Evolutionary conservation across 2,797 vertebrate genomes (phyloP).

Genomic region (Neomorphus geoffroyi): DNA sequence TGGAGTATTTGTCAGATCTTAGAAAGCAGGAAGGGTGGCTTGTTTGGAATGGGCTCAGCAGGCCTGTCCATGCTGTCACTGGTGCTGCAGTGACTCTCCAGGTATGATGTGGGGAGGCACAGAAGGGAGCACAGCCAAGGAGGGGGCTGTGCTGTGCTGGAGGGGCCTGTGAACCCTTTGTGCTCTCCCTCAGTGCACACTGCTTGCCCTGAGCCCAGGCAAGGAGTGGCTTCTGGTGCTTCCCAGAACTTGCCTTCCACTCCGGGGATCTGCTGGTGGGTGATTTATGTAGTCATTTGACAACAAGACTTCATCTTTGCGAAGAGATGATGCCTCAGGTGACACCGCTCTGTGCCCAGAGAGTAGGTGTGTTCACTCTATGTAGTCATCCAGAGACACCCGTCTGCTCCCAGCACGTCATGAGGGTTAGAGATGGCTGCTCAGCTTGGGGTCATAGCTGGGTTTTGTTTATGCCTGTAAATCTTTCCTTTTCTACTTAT

Average conservation of each 20-base stretch:
- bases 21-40: neutral
- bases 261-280: neutral
- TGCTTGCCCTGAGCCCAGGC: neutral
- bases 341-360: neutral
- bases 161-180: neutral
- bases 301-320: neutral
- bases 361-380: neutral
- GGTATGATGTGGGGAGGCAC: neutral
- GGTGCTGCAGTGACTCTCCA: neutral
- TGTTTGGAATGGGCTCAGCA: neutral
- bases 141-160: neutral
- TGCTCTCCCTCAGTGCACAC: neutral
- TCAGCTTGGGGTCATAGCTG: slow-evolving; percentile 41
- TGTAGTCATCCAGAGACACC: neutral
- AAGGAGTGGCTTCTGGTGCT: neutral
- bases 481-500: slow-evolving; percentile 43
- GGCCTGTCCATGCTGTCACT: neutral
- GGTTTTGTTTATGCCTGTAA: slow-evolving; percentile 60
- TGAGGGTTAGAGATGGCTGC: slow-evolving; percentile 15
- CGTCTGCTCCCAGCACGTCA: neutral
- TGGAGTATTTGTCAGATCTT: neutral
- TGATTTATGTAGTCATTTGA: neutral
- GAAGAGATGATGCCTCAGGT: neutral
- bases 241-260: neutral
- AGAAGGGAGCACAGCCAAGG: neutral